Evolutionary conservation across 2,113 vertebrate species (phyloP), one percentile per base, ranked within the genome.

Genomic region (Perca fluviatilis): DNA sequence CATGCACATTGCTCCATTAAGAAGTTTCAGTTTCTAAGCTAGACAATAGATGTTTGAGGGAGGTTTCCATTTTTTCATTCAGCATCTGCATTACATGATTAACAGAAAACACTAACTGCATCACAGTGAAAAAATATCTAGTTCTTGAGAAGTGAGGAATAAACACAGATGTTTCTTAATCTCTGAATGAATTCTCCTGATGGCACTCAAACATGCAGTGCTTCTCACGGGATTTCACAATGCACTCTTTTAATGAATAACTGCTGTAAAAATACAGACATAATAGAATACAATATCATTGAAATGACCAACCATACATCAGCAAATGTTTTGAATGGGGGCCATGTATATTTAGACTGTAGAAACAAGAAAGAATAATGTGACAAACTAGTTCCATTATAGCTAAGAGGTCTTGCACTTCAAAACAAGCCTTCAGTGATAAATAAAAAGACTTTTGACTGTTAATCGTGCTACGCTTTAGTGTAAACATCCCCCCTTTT

Each of bases 341-440:
- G 18, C 27, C 21, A 23, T 76, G 64, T 82, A 67, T 78, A 79
- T 80, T 78, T 54, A 70, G 57, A 62, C 16, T 70, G n/a, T 9
- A 58, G 50, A 80, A 77, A 69, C 27, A 54, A 78, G 46, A 49
- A 77, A 85, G 65, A 80, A 46, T 68, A 74, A 87, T 82, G 58
- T 74, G 49, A 62, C 30, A 58, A 61, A 61, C 43, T 40, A 72
- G 43, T 60, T 83, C 80, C 72, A 78, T 80, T 73, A 70, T 21
- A 43, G 70, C 30, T 61, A 21, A 73, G 40, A 73, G 27, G 71
- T 77, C 78, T 21, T 77, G 80, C 80, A 77, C 67, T 74, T 77
- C 54, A 68, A 85, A 83, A 87, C 51, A 80, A 82, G 15, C 23
- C 15, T 10, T 72, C 43, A 36, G 25, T 60, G 27, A 72, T 76